Evolutionary conservation across 2,888 invertebrate genomes (phyloP).

Genomic region (Drosophila cognata): DNA sequence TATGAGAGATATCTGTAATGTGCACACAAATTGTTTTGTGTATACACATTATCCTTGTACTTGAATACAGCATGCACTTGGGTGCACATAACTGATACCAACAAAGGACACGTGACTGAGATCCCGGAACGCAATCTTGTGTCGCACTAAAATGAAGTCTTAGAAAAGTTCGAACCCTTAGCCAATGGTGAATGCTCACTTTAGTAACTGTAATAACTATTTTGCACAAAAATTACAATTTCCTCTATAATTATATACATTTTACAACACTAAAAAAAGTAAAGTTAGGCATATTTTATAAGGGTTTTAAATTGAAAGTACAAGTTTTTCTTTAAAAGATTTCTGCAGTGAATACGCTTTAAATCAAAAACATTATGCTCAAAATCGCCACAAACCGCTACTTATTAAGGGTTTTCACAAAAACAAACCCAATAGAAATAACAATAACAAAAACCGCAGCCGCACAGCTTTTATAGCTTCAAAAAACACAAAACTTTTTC

Average conservation of each 20-base stretch:
- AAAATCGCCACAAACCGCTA: not conserved
- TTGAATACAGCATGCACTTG: slow-evolving; percentile 67
- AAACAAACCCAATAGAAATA: slow-evolving; percentile 3
- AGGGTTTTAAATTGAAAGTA: not conserved
- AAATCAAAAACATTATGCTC: slow-evolving; percentile 13
- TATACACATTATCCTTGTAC: slow-evolving; percentile 74
- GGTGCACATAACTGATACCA: slow-evolving; percentile 71
- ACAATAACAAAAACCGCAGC: slow-evolving; percentile 9
- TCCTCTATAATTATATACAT: not conserved
- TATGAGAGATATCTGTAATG: slow-evolving; percentile 22
- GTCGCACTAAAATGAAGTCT: slow-evolving; percentile 28
- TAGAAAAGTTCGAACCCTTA: not conserved
- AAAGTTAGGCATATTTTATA: not conserved
- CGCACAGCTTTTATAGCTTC: slow-evolving; percentile 9
- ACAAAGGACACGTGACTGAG: slow-evolving; percentile 52
- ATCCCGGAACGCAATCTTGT: slow-evolving; percentile 22
- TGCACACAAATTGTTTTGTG: slow-evolving; percentile 42
- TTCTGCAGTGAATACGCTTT: not conserved
- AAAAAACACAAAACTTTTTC: slow-evolving; percentile 32
- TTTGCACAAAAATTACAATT: not conserved
- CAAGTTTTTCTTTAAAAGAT: not conserved
- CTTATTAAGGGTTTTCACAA: slow-evolving; percentile 4
- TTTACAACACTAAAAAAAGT: not conserved
- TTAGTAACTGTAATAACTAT: not conserved
- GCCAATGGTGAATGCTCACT: not conserved